phyloP scores from a whole-genome alignment of 2,113 vertebrate species.

The Tetraodon nigroviridis region DNA sequence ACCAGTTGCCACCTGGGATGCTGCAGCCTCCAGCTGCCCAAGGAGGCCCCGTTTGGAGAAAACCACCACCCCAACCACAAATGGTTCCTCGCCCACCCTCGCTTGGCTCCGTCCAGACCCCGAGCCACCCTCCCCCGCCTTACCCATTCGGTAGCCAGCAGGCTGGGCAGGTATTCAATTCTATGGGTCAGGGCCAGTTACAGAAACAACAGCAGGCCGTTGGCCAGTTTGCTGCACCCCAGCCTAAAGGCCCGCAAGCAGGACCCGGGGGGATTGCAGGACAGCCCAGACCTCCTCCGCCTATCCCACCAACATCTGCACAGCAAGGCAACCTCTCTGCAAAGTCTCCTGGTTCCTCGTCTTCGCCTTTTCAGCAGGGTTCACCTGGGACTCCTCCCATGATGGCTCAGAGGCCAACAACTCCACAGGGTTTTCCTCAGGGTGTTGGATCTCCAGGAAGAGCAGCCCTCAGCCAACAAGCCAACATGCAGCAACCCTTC shows the following conservation, averaged over 20 bases:
- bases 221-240: constrained; percentile 90
- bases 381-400: constrained; percentile 96
- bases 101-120: constrained; percentile 90
- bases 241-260: constrained; percentile 89
- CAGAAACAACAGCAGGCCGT: constrained; percentile 85
- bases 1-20: constrained; percentile 88
- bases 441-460: constrained; percentile 91
- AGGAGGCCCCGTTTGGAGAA: constrained; percentile 88
- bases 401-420: constrained; percentile 87
- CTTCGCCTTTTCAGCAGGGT: constrained; percentile 97
- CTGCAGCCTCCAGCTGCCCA: constrained; percentile 85
- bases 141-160: constrained; percentile 99
- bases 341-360: constrained; percentile 96
- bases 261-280: constrained; percentile 73
- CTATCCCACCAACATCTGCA: constrained; percentile 79
- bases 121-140: constrained; percentile 93
- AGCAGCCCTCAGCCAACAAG: constrained; percentile 86
- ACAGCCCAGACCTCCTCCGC: constrained; percentile 83
- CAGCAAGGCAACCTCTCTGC: constrained; percentile 89
- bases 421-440: constrained; percentile 93
- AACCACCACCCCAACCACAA: constrained; percentile 82
- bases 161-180: constrained; percentile 81
- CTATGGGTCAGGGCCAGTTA: constrained; percentile 73
- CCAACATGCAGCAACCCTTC: constrained; percentile 88
- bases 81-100: constrained; percentile 87